These are phyloP conservation scores for Lontra canadensis DNA, from an alignment of 2,113 vertebrate genomes.

Conservation along the genomic window DNA sequence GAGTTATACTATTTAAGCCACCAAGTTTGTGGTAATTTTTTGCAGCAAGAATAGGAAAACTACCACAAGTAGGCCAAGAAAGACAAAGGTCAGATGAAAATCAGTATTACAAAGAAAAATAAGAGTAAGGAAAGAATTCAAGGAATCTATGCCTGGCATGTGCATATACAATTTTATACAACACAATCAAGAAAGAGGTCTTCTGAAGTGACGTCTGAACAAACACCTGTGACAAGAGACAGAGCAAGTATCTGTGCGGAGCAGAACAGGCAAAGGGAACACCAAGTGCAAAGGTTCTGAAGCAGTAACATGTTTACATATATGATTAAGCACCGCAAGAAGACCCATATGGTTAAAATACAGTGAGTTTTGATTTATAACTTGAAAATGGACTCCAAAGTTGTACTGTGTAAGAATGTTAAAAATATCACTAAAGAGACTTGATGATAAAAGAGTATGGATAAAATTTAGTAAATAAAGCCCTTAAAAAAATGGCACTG, in stretches of 20 bases:
- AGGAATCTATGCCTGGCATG: neutral
- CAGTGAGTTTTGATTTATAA: neutral
- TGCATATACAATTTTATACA: neutral
- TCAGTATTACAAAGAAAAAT: neutral
- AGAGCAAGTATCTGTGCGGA: neutral
- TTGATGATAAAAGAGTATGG: neutral
- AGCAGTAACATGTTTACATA: neutral
- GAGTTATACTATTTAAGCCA: neutral
- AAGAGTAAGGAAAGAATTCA: neutral
- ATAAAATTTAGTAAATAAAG: slow-evolving; percentile 29
- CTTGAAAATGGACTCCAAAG: neutral
- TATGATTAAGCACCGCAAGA: neutral
- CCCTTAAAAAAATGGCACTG: neutral
- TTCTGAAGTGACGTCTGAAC: slow-evolving; percentile 16
- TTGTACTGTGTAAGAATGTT: neutral
- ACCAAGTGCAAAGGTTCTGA: neutral
- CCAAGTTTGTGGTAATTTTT: neutral
- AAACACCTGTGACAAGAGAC: neutral
- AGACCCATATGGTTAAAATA: neutral
- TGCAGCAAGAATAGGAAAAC: neutral
- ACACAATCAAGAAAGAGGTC: neutral
- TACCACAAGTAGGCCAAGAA: neutral
- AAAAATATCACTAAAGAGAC: neutral
- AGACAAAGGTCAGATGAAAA: neutral
- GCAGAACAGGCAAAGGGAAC: neutral